These are phyloP conservation scores for Romanomermis culicivorax DNA, from an alignment of 2,888 invertebrate genomes.

Conservation along the genomic window DNA sequence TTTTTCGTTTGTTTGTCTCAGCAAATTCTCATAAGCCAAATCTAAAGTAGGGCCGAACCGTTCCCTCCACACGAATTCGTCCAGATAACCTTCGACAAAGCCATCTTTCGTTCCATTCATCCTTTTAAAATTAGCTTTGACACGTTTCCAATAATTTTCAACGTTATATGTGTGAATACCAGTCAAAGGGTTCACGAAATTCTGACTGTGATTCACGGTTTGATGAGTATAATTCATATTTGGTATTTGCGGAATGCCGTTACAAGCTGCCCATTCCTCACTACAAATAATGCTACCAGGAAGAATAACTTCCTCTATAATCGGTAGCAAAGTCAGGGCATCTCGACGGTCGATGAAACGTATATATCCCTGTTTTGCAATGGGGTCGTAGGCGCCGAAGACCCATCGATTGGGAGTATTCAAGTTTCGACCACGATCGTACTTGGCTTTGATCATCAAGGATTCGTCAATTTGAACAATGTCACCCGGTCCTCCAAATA, in stretches of 20 bases:
- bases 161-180: too few relatives aligned
- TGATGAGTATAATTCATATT: not conserved
- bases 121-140: too few relatives aligned
- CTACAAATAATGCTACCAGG: not conserved
- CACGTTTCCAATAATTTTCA: too few relatives aligned
- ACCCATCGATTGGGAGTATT: not conserved
- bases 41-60: too few relatives aligned
- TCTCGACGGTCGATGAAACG: not conserved
- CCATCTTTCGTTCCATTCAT: too few relatives aligned
- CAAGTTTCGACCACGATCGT: not conserved
- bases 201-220: not conserved
- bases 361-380: not conserved
- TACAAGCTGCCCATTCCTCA: not conserved
- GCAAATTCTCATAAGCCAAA: not conserved
- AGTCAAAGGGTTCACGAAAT: too few relatives aligned
- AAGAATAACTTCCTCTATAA: not conserved
- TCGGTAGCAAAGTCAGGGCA: not conserved
- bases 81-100: too few relatives aligned
- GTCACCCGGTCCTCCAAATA: not conserved
- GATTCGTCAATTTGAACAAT: not conserved
- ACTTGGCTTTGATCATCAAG: not conserved
- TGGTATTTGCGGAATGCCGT: not conserved
- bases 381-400: not conserved
- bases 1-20: too few relatives aligned
- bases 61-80: too few relatives aligned